Evolutionary conservation across 2,113 vertebrate species (phyloP).

Genomic region (Phocoena sinus): DNA sequence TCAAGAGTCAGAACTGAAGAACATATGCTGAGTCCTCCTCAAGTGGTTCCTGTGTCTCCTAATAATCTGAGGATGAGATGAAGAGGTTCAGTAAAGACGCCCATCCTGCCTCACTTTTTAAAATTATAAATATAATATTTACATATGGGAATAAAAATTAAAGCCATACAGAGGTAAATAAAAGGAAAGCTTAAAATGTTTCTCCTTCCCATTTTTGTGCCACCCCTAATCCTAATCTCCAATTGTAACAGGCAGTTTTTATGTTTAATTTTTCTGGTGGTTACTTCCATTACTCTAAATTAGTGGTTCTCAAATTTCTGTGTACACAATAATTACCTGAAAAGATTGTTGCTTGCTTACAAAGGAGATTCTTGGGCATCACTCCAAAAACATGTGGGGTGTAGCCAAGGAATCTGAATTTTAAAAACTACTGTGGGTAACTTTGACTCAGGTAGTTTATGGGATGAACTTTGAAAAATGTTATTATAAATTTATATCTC

Average conservation of each 20-base stretch:
- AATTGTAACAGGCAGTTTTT: neutral
- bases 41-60: neutral
- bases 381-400: neutral
- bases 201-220: neutral
- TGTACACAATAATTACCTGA: neutral
- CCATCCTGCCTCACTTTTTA: neutral
- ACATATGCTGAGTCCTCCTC: neutral
- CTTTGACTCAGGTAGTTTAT: neutral
- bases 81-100: neutral
- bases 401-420: neutral
- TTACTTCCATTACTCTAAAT: slow-evolving; percentile 7
- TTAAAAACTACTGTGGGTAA: neutral
- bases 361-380: neutral
- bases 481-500: neutral
- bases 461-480: neutral
- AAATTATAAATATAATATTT: neutral
- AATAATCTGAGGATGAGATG: neutral
- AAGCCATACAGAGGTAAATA: neutral
- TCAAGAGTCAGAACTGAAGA: neutral
- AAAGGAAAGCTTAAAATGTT: slow-evolving; percentile 13
- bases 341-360: neutral
- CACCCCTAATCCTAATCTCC: neutral
- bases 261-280: neutral
- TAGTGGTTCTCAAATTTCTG: neutral
- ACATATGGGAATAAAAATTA: neutral